phyloP scores from a whole-genome alignment of 2,888 invertebrate species.

The Chrysotoxum bicinctum region DNA sequence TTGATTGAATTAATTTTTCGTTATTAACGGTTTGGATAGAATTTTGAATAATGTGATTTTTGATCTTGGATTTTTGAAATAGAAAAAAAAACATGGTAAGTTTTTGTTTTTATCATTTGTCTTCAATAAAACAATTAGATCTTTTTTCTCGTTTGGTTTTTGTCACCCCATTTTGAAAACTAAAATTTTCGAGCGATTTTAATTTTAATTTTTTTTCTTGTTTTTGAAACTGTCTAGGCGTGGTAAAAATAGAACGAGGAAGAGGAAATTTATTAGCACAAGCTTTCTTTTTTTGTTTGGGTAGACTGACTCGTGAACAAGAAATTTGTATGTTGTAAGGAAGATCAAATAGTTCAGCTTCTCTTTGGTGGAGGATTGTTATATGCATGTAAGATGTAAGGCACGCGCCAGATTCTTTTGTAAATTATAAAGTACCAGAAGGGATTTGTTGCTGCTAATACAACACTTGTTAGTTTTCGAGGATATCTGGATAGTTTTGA shows the following conservation, averaged over 20 bases:
- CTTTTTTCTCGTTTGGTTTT: neutral
- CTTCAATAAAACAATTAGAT: constrained; percentile 28
- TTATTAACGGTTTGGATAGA: constrained; percentile 33
- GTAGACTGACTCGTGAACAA: constrained; percentile 1
- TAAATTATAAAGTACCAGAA: neutral
- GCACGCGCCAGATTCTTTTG: neutral
- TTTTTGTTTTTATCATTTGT: neutral
- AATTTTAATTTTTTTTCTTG: neutral
- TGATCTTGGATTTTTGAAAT: constrained; percentile 8
- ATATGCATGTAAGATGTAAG: neutral
- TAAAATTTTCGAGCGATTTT: constrained; percentile 22
- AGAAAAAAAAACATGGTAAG: constrained; percentile 48
- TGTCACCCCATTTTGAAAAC: constrained; percentile 44
- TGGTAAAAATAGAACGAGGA: constrained; percentile 68
- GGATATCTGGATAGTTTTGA: neutral
- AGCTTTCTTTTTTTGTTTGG: neutral
- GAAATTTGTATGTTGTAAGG: constrained; percentile 14
- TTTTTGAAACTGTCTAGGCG: constrained; percentile 38
- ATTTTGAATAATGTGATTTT: constrained; percentile 38
- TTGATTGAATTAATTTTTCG: constrained; percentile 58
- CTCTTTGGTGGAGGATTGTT: neutral
- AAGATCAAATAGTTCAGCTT: neutral
- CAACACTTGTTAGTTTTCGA: neutral
- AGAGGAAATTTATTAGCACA: constrained; percentile 63
- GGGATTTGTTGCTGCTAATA: neutral